phyloP scores from a whole-genome alignment of 2,797 vertebrate species.

The Crax fasciolata region DNA sequence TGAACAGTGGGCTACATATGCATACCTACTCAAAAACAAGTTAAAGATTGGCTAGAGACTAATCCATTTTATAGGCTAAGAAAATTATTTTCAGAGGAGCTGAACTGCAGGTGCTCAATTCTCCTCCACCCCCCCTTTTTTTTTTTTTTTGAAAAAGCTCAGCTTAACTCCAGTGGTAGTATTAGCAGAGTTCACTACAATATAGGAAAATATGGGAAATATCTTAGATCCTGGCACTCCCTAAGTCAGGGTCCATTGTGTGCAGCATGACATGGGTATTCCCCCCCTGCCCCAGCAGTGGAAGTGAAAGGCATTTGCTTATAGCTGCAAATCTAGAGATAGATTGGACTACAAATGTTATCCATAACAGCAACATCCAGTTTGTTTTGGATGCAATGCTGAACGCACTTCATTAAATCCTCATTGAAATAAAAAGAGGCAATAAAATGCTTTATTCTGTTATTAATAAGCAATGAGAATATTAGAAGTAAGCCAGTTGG shows the following conservation, averaged over 20 bases:
- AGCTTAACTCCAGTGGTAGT: background rate
- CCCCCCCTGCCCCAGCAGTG: background rate
- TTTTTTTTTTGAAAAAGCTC: background rate
- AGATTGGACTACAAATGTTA: background rate
- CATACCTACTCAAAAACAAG: slow-evolving; percentile 30
- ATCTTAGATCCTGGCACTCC: background rate
- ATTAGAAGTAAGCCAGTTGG: background rate
- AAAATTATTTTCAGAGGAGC: slow-evolving; percentile 68
- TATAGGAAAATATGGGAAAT: slow-evolving; percentile 2
- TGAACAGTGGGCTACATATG: background rate
- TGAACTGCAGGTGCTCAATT: slow-evolving; percentile 61
- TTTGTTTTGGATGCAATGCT: background rate
- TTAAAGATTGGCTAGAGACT: slow-evolving; percentile 69
- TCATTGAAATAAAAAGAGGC: background rate
- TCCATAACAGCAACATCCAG: background rate
- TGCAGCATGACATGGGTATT: background rate
- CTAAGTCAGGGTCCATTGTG: background rate
- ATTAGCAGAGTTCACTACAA: background rate
- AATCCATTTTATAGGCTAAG: slow-evolving; percentile 63
- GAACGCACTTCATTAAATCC: background rate
- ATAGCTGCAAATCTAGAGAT: background rate
- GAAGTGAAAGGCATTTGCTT: background rate
- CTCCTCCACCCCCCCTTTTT: no score
- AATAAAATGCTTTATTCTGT: background rate
- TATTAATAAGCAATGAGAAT: background rate